Percentiles rank a stretch among this genome's conserved stretches.
Conservation (phyloP, 2,113 vertebrate genomes). For the Australoheros scitulus region DNA sequence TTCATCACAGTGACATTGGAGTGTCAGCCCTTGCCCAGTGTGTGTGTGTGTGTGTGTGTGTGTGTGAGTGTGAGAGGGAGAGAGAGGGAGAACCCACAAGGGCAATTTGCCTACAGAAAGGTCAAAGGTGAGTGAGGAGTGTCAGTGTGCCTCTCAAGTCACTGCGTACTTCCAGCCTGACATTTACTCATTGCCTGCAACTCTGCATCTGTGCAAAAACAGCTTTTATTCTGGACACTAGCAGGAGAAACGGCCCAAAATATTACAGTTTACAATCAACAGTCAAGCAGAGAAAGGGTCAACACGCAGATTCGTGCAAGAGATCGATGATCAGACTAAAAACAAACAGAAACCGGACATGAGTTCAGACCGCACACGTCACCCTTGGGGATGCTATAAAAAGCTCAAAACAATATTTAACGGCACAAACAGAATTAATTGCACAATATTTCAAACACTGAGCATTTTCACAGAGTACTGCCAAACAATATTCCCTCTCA, state of each 20-base stretch:
- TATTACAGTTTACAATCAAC: background rate
- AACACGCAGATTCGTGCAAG: background rate
- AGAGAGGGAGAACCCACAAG: constrained; percentile 33
- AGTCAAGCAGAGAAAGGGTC: background rate
- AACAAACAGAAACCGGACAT: background rate
- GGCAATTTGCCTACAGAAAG: constrained; percentile 74
- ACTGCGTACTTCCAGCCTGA: constrained; percentile 49
- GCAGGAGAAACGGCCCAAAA: background rate
- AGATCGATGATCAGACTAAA: background rate
- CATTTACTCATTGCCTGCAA: constrained; percentile 28
- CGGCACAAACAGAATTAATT: constrained; percentile 27
- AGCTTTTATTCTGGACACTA: background rate
- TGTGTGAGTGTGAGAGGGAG: too few species aligned
- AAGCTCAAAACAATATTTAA: constrained; percentile 30
- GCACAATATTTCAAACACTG: constrained; percentile 63
- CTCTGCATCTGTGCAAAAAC: background rate
- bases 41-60: constrained; percentile 9
- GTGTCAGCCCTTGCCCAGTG: constrained; percentile 31
- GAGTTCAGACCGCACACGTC: background rate
- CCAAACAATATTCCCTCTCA: constrained; percentile 74
- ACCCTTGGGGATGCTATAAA: background rate
- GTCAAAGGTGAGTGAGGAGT: constrained; percentile 75
- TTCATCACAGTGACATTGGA: constrained; percentile 55
- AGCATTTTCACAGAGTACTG: constrained; percentile 53
- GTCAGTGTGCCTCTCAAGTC: constrained; percentile 67